These are phyloP conservation scores for Dasypolia templi DNA, from an alignment of 2,888 invertebrate species.

Conservation along the genomic window DNA sequence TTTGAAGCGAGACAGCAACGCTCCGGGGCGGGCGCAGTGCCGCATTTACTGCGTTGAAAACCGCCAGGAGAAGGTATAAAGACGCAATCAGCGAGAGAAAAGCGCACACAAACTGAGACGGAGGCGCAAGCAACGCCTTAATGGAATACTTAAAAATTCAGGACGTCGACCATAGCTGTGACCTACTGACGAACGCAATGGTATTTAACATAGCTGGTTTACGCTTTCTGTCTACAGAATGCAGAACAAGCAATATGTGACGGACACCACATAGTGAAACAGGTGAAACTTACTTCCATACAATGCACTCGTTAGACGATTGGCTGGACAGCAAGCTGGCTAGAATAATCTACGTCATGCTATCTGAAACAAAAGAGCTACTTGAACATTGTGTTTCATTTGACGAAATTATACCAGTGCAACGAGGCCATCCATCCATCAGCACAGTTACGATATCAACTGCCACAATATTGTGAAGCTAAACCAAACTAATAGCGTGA, in stretches of 20 bases:
- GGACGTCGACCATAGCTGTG: conserved; percentile 80
- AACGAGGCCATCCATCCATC: conserved; percentile 68
- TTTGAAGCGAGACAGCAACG: conserved; percentile 52
- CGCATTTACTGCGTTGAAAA: conserved; percentile 76
- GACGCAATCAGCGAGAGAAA: conserved; percentile 88
- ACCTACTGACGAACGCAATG: conserved; percentile 77
- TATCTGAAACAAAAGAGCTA: conserved; percentile 79
- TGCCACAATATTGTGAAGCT: conserved; percentile 68
- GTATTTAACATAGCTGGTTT: conserved; percentile 69
- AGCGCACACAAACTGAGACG: conserved; percentile 77
- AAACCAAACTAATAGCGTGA: conserved; percentile 65
- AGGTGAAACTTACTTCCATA: conserved; percentile 55
- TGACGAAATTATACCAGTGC: conserved; percentile 56
- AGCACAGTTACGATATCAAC: conserved; percentile 66
- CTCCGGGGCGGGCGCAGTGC: conserved; percentile 74
- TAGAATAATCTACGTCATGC: conserved; percentile 76
- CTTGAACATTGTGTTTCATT: conserved; percentile 44
- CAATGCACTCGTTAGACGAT: conserved; percentile 41
- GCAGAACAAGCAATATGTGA: conserved; percentile 35
- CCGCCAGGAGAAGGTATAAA: conserved; percentile 85
- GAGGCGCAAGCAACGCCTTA: conserved; percentile 76
- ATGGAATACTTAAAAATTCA: conserved; percentile 89
- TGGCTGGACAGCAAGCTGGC: conserved; percentile 45
- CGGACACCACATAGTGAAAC: conserved; percentile 38
- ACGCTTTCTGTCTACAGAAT: conserved; percentile 59